Evolutionary conservation across 2,888 invertebrate genomes (phyloP), one percentile per base, ranked within the genome.

Genomic region (Exocentrus adspersus): DNA sequence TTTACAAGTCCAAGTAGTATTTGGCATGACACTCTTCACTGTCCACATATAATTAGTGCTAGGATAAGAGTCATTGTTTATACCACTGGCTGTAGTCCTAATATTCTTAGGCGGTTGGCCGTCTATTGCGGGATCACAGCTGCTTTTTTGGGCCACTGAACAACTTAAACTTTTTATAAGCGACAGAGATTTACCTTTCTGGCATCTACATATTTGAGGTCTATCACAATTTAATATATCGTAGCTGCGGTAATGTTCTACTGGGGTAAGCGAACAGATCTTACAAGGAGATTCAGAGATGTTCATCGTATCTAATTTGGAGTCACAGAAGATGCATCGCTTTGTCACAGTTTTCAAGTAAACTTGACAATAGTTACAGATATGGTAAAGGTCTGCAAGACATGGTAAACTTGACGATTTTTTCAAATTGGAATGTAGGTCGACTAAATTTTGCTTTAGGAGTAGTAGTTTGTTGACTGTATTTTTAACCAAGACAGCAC

Each of bases 1-100:
- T 72, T 86, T 86, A 77, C 92, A 92, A 10, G 89, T 87, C 92
- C 92, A 92, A 53, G 86, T 86, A 62, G 69, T 61, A 64, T 72
- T 69, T 59, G 76, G 69, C 64, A 60, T 72, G 69, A 74, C 72
- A 69, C 71, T 77, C 63, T 79, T 79, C 16, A 77, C 70, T 54
- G 77, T 77, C 80, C 81, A 82, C 65, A 79, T 75, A 68, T 79
- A 78, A 70, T 75, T 78, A 58, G 70, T 72, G 60, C 72, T 68
- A 46, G 72, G 69, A 28, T 75, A 71, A 52, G 73, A 69, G 32
- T 74, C 72, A 65, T 74, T 75, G 67, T 80, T 79, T 62, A 82
- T 81, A 59, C 82, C 82, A 72, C 82, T 82, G 46, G 82, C 82
- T 30, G 82, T 82, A 60, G 82, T 82, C 69, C 82, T 72, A 32